Evolutionary conservation across 1,140 invertebrate genomes (phyloP).

Genomic region (Akabosia matsudoensis): DNA sequence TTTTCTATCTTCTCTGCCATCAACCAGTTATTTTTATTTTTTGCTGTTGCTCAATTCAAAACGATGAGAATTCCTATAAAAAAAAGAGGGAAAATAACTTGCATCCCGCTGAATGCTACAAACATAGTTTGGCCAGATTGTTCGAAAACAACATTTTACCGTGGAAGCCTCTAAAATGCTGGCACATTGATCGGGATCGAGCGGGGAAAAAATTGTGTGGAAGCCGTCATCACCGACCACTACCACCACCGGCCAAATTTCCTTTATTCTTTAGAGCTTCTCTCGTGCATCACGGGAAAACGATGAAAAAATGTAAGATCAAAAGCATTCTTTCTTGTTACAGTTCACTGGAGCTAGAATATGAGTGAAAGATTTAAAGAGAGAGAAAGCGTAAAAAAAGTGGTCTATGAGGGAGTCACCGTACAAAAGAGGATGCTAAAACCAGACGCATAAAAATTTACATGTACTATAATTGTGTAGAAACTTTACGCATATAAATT

Average conservation of each 20-base stretch:
- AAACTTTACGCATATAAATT: no score
- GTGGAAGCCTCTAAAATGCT: no score
- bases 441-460: no score
- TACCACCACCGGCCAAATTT: not conserved
- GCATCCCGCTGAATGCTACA: no score
- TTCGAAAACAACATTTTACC: no score
- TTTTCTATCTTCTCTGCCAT: not conserved
- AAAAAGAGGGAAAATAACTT: not conserved
- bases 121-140: no score
- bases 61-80: not conserved
- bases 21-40: not conserved
- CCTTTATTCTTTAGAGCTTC: no score
- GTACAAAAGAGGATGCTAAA: no score
- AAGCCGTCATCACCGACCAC: not conserved
- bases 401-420: not conserved
- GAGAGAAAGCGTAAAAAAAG: not conserved
- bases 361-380: not conserved
- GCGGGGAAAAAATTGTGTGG: no score
- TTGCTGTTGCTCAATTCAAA: not conserved
- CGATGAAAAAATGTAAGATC: constrained; percentile 1
- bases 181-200: no score
- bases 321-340: constrained; percentile 15
- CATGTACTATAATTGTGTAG: no score
- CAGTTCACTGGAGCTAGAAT: constrained; percentile 19
- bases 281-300: not conserved